Evolutionary conservation across 2,888 invertebrate species (phyloP).

Genomic region (Brenthis ino): DNA sequence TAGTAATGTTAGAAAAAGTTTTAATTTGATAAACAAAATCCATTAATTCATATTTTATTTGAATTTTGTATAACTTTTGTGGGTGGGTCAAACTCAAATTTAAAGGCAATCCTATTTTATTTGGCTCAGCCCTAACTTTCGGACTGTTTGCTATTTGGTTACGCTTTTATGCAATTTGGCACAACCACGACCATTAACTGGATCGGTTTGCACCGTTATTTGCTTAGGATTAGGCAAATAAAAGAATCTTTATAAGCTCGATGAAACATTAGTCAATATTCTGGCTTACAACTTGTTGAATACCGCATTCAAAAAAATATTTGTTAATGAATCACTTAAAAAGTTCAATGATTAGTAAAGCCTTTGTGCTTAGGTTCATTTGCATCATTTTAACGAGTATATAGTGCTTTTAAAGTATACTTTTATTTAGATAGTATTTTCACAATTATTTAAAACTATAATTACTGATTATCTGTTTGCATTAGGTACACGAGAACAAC

Average conservation of each 20-base stretch:
- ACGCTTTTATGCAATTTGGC: conserved; percentile 34
- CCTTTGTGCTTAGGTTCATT: too few species aligned
- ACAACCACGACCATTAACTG: conserved; percentile 23
- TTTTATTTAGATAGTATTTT: too few species aligned
- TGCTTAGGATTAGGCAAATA: conserved; percentile 39
- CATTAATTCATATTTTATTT: conserved; percentile 41
- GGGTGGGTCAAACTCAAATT: conserved; percentile 37
- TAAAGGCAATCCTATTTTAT: conserved; percentile 38
- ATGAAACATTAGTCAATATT: conserved; percentile 31
- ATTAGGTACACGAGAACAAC: too few species aligned
- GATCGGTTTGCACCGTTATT: conserved; percentile 38
- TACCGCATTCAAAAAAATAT: background rate
- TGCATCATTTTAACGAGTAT: too few species aligned
- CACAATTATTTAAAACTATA: too few species aligned
- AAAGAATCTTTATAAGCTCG: conserved; percentile 34
- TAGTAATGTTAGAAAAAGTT: too few species aligned
- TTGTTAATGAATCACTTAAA: too few species aligned
- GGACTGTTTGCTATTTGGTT: conserved; percentile 25
- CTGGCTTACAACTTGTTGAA: conserved; percentile 46
- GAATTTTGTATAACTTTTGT: conserved; percentile 42
- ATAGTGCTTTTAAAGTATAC: too few species aligned
- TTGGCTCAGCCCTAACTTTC: conserved; percentile 36
- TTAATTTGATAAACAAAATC: background rate
- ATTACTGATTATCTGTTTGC: too few species aligned
- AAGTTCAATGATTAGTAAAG: too few species aligned